Base-by-base conservation (phyloP, 1,140 invertebrate genomes). In the Sycophila sp. region DNA sequence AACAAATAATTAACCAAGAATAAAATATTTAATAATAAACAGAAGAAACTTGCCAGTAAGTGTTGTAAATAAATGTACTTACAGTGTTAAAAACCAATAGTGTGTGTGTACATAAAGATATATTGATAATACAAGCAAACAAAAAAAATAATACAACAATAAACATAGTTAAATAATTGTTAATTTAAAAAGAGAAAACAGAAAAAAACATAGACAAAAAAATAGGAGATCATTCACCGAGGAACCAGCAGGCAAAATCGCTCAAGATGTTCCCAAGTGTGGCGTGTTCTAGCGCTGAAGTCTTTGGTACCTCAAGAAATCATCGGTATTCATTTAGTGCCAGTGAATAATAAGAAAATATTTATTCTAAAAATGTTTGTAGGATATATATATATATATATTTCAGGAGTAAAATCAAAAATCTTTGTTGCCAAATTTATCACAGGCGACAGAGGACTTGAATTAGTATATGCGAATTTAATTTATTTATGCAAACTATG, bases 41-140 rank as follows among this genome's bases (percentile, higher is more conserved):
- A 77, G 76, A 78, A 79, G 77, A 70, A 76, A 80, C 82, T 83
- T 83, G 77, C 76, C 79, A 81, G 80, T 80, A 78, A 84, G 83
- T 85, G 83, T 82, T 85, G 85, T 86, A 86, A 85, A 86, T 86
- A 86, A 81, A 80, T 85, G 84, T 86, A 86, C 84, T 85, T 86
- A 85, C 85, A 85, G 84, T 86, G 83, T 82, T 81, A 80, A 85
- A 80, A 81, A 80, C 79, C 79, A 78, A 81, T 78, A 84, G 80
- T 85, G 83, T 82, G 81, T 84, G 83, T 84, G 82, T 84, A 81
- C 73, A 83, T 83, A 83, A 77, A 76, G 72, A 75, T 68, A 60
- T 68, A 63, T 51, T 67, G 28, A 70, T 42, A 60, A 62, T 55
- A 47, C 55, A 49, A 30, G 10, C 13, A n/a, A 51, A 60, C 34